Conservation (phyloP, 2,888 invertebrate genomes). For the Eucriotettix oculatus region DNA sequence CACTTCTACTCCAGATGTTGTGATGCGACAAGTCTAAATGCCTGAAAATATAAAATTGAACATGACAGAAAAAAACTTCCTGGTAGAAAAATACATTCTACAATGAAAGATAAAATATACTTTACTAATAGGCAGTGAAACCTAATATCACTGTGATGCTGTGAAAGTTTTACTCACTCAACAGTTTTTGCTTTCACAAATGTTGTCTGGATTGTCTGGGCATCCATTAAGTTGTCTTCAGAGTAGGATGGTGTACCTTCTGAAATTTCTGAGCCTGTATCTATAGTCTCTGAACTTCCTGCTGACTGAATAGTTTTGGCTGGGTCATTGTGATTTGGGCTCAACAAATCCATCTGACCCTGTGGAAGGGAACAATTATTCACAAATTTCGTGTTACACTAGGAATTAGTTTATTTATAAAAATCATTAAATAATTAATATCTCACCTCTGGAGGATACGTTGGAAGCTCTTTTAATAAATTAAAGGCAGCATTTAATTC, state of each 20-base stretch:
- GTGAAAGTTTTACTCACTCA: conserved; percentile 4
- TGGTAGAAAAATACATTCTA: not conserved
- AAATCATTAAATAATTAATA: conserved; percentile 22
- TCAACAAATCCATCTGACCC: not conserved
- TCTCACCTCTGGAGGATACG: conserved; percentile 29
- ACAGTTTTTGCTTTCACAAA: conserved; percentile 12
- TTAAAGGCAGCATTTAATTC: conserved; percentile 85
- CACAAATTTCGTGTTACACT: not conserved
- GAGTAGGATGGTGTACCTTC: conserved; percentile 5
- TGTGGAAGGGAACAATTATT: not conserved
- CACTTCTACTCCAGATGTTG: conserved; percentile 51
- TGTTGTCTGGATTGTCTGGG: conserved; percentile 9
- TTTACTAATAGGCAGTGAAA: not conserved
- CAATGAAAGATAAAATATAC: not conserved
- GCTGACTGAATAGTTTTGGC: not conserved
- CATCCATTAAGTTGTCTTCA: conserved; percentile 13
- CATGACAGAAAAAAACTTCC: not conserved
- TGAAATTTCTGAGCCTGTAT: conserved; percentile 2
- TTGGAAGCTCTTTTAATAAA: conserved; percentile 55
- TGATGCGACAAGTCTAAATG: conserved; percentile 48
- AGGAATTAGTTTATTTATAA: not conserved
- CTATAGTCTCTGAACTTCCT: not conserved
- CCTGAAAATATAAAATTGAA: conserved; percentile 12
- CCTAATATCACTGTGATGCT: not conserved
- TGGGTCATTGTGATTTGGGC: not conserved